Evolutionary conservation across 1,140 invertebrate genomes (phyloP), one percentile per base, ranked within the genome.

Genomic region (Octopus bimaculoides): DNA sequence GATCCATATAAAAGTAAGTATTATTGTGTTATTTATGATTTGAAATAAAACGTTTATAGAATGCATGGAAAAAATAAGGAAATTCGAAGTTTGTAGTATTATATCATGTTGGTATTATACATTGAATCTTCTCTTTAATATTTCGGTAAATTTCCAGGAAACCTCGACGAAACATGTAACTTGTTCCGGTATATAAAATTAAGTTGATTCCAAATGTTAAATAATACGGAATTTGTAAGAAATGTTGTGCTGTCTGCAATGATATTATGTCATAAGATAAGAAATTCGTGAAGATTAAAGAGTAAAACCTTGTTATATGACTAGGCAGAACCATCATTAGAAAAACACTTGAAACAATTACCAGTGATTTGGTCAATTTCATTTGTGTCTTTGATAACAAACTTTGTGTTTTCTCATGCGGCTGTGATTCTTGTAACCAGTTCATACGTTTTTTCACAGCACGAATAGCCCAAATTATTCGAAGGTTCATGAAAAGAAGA

Each of bases 191-290:
- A 89, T 96, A 96, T n/a, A 96, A 91, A n/a, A 94, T 91, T 88
- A 96, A 96, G 91, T 96, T 96, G 74, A 96, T 94, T 77, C 94
- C 94, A 85, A 96, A 96, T 88, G 96, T 96, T 12, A 93, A 93
- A 85, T 95, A 92, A 89, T 95, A 96, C 9, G 87, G 79, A 69
- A 86, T 82, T 78, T 86, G 86, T 53, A 84, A 86, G 26, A 87
- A 78, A 52, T 85, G 84, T 82, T 87, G 86, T 14, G 84, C 81
- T 53, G 84, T 78, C 26, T 79, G 73, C 77, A 83, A 81, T 4
- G 78, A 26, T 14, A 79, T 61, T 14, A 75, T 75, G 53, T 78
- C 54, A 55, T 82, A 52, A 12, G 82, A 73, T 55, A 77, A 76
- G 78, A 82, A 54, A 54, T n/a, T 14, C 10, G 41, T 14, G 66